Percentiles rank a stretch among this genome's conserved stretches.
Evolutionary conservation across 1,140 invertebrate species (phyloP).

Genomic region (Drosophila hydei): DNA sequence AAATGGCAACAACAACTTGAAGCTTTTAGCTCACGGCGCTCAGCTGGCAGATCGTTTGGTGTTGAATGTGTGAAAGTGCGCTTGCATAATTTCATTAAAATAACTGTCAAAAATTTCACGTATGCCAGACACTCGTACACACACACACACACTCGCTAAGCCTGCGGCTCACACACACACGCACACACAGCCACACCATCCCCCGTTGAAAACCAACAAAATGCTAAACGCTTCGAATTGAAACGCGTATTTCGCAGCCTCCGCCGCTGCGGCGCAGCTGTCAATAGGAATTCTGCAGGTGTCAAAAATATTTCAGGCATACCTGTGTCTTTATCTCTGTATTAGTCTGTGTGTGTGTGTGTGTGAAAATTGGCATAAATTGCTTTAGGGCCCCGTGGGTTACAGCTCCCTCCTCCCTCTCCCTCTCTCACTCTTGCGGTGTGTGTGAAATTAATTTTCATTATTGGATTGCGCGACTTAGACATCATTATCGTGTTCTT

Average conservation of each 20-base stretch:
- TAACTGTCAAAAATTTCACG: constrained; percentile 80
- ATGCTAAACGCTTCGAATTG: constrained; percentile 61
- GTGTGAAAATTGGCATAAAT: constrained; percentile 46
- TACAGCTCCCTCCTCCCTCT: constrained; percentile 1
- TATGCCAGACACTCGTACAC: constrained; percentile 52
- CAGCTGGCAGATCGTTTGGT: constrained; percentile 4
- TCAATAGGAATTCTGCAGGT: constrained; percentile 80
- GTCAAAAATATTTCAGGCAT: constrained; percentile 79
- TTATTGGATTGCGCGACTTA: constrained; percentile 79
- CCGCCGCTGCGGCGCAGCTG: constrained; percentile 48
- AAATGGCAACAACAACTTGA: not conserved
- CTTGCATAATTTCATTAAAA: constrained; percentile 82
- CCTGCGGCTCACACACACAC: constrained; percentile 25
- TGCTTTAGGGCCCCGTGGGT: constrained; percentile 26
- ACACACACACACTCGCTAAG: constrained; percentile 14
- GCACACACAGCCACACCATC: constrained; percentile 1
- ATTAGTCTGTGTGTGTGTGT: constrained; percentile 9
- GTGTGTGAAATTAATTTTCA: constrained; percentile 76
- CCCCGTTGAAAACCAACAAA: constrained; percentile 24
- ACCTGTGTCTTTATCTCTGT: constrained; percentile 41
- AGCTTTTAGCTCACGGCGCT: constrained; percentile 5
- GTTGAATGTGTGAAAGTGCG: constrained; percentile 72
- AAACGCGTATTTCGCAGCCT: constrained; percentile 55
- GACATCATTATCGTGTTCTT: constrained; percentile 77
- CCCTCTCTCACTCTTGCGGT: not conserved